phyloP scores from a whole-genome alignment of 2,113 vertebrate species.

The Phalacrocorax aristotelis region DNA sequence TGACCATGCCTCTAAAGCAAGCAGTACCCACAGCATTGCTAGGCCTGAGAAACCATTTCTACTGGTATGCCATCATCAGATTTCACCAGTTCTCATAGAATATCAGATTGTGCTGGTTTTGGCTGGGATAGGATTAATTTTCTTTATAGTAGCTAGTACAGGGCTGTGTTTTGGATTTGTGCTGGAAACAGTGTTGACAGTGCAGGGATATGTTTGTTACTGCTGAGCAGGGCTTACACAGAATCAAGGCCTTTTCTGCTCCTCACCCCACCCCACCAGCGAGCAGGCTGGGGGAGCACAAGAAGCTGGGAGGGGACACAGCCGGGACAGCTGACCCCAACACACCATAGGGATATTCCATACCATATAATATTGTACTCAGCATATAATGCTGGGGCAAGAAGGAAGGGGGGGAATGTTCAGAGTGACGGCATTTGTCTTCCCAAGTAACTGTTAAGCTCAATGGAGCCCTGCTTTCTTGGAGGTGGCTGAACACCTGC shows the following conservation, averaged over 20 bases:
- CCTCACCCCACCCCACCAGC: not conserved
- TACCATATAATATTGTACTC: too few species aligned
- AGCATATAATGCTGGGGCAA: too few species aligned
- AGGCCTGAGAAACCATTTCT: not conserved
- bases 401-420: too few species aligned
- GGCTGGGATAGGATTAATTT: not conserved
- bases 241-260: not conserved
- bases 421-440: too few species aligned
- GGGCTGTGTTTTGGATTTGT: not conserved
- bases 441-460: too few species aligned
- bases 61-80: not conserved
- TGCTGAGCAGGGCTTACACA: not conserved
- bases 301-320: too few species aligned
- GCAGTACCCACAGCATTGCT: not conserved
- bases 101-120: not conserved
- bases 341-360: too few species aligned
- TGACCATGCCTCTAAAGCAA: not conserved
- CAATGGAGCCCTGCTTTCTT: too few species aligned
- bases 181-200: not conserved
- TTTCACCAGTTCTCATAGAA: not conserved
- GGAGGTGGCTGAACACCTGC: too few species aligned
- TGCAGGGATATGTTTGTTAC: fast-evolving
- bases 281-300: not conserved
- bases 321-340: too few species aligned
- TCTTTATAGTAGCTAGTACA: not conserved